phyloP scores from a whole-genome alignment of 2,113 vertebrate species.

The Chinchilla lanigera region DNA sequence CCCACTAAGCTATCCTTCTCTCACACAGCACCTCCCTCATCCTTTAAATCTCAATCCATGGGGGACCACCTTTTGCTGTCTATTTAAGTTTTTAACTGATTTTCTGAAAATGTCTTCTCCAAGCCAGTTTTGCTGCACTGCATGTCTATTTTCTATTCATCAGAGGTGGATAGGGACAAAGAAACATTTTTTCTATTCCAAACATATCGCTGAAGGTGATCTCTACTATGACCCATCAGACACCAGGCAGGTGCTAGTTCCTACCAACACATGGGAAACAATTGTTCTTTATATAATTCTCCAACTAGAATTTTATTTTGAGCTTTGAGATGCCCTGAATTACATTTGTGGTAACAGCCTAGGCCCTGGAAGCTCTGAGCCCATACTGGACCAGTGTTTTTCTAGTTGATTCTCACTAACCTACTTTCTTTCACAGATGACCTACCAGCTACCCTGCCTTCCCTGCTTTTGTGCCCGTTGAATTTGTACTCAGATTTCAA shows the following conservation, averaged over 20 bases:
- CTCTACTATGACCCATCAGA: neutral
- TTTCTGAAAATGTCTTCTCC: neutral
- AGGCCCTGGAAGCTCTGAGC: neutral
- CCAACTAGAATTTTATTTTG: slow-evolving; percentile 9
- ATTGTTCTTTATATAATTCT: neutral
- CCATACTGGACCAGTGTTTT: neutral
- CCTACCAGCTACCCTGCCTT: neutral
- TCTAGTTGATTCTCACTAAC: neutral
- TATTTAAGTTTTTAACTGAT: neutral
- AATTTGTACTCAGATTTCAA: slow-evolving; percentile 48
- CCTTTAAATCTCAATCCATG: neutral
- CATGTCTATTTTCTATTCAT: neutral
- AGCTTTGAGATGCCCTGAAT: neutral
- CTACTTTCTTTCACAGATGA: neutral
- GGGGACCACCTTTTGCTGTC: neutral
- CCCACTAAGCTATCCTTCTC: neutral
- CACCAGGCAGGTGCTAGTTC: neutral
- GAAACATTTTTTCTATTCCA: neutral
- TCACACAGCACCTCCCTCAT: neutral
- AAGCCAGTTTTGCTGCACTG: neutral
- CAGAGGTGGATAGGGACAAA: neutral
- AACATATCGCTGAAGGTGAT: neutral
- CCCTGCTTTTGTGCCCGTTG: neutral
- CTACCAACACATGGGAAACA: neutral
- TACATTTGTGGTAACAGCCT: neutral